phyloP scores from a whole-genome alignment of 2,888 invertebrate genomes.

The Keiferia lycopersicella region DNA sequence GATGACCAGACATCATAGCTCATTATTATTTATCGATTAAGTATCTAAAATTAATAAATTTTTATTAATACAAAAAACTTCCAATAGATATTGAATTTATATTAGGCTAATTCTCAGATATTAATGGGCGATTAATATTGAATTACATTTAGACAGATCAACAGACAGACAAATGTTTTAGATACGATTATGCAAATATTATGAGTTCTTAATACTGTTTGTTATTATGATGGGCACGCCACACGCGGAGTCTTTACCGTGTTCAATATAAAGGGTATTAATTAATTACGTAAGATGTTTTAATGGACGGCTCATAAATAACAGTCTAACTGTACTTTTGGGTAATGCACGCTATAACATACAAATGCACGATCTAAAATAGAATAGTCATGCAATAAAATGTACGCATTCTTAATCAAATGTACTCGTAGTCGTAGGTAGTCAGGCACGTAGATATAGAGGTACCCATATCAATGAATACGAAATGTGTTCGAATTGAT shows the following conservation, averaged over 20 bases:
- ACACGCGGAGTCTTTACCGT: conserved; percentile 44
- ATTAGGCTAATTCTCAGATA: conserved; percentile 71
- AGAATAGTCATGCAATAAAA: no score
- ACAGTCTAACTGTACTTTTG: not conserved
- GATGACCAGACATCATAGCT: not conserved
- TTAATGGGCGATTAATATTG: conserved; percentile 74
- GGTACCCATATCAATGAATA: no score
- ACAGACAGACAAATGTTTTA: conserved; percentile 61
- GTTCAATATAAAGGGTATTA: conserved; percentile 9
- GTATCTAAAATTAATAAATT: conserved; percentile 28
- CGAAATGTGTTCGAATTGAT: no score
- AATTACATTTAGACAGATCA: conserved; percentile 68
- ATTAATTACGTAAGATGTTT: not conserved
- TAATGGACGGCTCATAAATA: not conserved
- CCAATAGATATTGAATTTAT: conserved; percentile 57
- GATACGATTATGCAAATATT: conserved; percentile 78
- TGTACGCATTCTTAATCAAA: no score
- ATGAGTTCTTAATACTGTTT: conserved; percentile 77
- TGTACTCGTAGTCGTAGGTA: no score
- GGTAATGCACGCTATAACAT: not conserved
- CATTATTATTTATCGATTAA: conserved; percentile 26
- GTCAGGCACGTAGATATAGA: no score
- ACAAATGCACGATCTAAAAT: no score
- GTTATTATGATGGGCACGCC: conserved; percentile 62
- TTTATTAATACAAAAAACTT: conserved; percentile 28